Percentiles rank a stretch among this genome's conserved stretches.
phyloP scores from a whole-genome alignment of 2,888 invertebrate species.

The Ariolimax columbianus region DNA sequence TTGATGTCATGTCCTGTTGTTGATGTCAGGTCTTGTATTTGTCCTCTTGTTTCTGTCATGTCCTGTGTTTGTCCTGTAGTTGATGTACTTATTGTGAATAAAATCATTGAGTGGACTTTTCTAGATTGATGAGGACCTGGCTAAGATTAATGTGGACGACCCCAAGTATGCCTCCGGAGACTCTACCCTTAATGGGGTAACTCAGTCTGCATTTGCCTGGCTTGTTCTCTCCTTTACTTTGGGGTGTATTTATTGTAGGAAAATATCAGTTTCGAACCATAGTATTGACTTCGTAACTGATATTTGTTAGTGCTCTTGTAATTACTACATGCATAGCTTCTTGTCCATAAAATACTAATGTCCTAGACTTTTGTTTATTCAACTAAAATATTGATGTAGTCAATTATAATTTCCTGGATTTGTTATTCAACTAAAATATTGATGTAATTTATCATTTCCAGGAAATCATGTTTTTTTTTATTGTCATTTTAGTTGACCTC shows the following conservation, averaged over 20 bases:
- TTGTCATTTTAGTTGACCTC: too few species aligned
- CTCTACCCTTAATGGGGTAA: conserved; percentile 70
- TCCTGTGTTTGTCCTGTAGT: too few species aligned
- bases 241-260: conserved; percentile 30
- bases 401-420: too few species aligned
- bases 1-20: too few species aligned
- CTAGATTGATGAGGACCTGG: conserved; percentile 79
- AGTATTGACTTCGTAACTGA: conserved; percentile 12
- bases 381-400: too few species aligned
- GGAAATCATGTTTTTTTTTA: too few species aligned
- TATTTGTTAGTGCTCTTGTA: background rate
- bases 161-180: conserved; percentile 74
- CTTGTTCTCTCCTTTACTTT: conserved; percentile 30
- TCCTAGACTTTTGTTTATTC: background rate
- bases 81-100: background rate
- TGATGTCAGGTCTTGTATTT: too few species aligned
- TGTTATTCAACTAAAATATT: too few species aligned
- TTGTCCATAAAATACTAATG: background rate
- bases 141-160: conserved; percentile 78
- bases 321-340: background rate
- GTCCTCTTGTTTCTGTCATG: too few species aligned
- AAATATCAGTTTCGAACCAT: conserved; percentile 8
- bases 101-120: conserved; percentile 54
- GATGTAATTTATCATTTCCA: too few species aligned
- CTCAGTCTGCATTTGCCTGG: conserved; percentile 47